phyloP scores from a whole-genome alignment of 2,888 invertebrate genomes.

The Aphodius granarius region DNA sequence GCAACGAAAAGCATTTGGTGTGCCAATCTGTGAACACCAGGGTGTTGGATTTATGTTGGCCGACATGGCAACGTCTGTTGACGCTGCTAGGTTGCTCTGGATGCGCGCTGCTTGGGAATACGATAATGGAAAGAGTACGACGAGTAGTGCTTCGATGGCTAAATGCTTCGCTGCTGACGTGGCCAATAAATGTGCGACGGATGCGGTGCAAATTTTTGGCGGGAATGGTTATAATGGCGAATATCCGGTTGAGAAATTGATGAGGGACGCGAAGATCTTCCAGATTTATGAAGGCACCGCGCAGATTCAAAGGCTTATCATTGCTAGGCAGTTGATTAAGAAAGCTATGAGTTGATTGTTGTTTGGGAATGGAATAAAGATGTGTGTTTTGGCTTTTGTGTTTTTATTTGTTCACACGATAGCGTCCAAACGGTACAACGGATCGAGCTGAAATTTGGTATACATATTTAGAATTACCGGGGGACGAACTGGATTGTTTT shows the following conservation, averaged over 20 bases:
- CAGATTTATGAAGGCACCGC: slow-evolving; percentile 98
- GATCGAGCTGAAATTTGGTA: no score
- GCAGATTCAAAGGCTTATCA: slow-evolving; percentile 94
- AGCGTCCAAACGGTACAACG: no score
- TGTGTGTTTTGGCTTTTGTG: background rate
- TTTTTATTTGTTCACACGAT: background rate
- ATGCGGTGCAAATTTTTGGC: slow-evolving; percentile 95
- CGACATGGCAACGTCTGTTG: slow-evolving; percentile 92
- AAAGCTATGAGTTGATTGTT: background rate
- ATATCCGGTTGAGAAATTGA: slow-evolving; percentile 97
- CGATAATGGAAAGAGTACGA: slow-evolving; percentile 80
- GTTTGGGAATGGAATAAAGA: background rate
- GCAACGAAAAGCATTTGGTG: slow-evolving; percentile 93
- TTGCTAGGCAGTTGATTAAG: slow-evolving; percentile 62
- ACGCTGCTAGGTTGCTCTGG: slow-evolving; percentile 84
- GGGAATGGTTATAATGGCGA: slow-evolving; percentile 96
- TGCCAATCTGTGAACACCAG: slow-evolving; percentile 81
- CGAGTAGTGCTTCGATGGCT: slow-evolving; percentile 89
- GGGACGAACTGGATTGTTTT: no score
- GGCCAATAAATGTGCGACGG: slow-evolving; percentile 92
- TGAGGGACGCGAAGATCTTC: slow-evolving; percentile 99
- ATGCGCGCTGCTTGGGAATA: slow-evolving; percentile 87
- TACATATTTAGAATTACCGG: no score
- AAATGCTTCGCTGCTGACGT: slow-evolving; percentile 91
- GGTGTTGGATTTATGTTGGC: slow-evolving; percentile 93